A percentile compares a stretch with the other conserved stretches of the same genome.
Conservation (phyloP, 2,113 vertebrate species). For the Callithrix jacchus region DNA sequence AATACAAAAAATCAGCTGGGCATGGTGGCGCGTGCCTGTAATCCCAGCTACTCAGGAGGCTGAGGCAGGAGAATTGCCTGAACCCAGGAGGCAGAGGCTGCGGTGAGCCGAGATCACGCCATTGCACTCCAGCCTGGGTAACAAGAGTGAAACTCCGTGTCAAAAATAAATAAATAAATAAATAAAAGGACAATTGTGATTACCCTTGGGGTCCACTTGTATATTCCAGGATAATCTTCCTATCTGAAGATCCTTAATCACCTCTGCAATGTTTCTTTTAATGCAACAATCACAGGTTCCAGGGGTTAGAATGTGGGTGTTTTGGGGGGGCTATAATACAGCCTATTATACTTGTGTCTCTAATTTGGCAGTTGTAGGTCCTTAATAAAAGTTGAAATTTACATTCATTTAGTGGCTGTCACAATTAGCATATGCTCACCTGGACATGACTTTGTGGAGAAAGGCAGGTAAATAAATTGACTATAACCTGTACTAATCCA, state of each 20-base stretch:
- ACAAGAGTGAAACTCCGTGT: too few species aligned
- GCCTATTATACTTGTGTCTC: background rate
- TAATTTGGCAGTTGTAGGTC: background rate
- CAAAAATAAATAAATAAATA: rapidly evolving
- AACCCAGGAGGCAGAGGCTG: too few species aligned
- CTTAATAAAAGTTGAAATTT: background rate
- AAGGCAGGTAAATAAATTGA: background rate
- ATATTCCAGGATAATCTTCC: background rate
- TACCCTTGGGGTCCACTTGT: background rate
- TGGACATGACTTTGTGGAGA: background rate
- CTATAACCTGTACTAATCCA: background rate
- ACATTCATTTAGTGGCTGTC: background rate
- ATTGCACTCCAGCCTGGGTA: too few species aligned
- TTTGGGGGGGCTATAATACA: background rate
- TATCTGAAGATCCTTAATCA: background rate
- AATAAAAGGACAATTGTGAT: background rate
- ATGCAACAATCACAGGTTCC: background rate
- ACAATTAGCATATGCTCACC: background rate
- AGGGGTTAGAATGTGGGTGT: background rate
- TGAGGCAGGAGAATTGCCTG: too few species aligned
- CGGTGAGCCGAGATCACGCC: too few species aligned
- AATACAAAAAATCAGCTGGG: too few species aligned
- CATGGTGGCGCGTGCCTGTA: too few species aligned
- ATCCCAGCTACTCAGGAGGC: too few species aligned
- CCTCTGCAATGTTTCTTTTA: background rate